These are phyloP conservation scores for Apistogramma diplotaenia DNA, from an alignment of 2,113 vertebrate species.

Conservation along the genomic window DNA sequence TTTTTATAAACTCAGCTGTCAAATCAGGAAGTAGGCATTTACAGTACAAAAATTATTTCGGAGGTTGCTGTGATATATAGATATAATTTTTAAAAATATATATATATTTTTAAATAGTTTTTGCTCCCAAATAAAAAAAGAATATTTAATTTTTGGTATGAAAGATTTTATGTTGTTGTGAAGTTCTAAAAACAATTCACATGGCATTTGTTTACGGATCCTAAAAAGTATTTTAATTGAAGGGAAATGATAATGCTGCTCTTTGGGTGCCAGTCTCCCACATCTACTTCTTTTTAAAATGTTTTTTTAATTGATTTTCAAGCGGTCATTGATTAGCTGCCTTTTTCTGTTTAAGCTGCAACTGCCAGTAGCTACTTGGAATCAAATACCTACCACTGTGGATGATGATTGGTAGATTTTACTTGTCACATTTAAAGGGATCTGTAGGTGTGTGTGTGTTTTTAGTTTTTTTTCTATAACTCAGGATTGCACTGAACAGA, in stretches of 20 bases:
- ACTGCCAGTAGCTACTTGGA: conserved; percentile 2
- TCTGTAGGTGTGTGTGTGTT: not conserved
- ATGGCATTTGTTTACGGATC: not conserved
- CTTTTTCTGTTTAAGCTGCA: conserved; percentile 1
- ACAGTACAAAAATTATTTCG: not conserved
- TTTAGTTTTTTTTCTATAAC: not conserved
- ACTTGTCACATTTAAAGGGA: conserved; percentile 20
- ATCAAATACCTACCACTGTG: not conserved
- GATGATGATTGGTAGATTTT: not conserved
- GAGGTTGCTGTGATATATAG: not conserved
- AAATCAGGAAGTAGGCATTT: not conserved
- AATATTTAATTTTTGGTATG: not conserved
- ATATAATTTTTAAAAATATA: too few species aligned
- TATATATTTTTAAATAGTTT: not conserved
- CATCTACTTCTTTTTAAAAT: not conserved
- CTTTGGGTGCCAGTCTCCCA: not conserved
- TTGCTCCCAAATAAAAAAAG: not conserved
- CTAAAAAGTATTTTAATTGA: not conserved
- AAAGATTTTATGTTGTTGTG: not conserved
- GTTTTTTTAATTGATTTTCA: not conserved
- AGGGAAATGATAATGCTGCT: not conserved
- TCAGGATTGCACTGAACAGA: conserved; percentile 49
- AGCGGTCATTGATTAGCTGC: not conserved
- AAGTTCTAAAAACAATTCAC: not conserved
- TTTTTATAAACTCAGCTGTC: too few species aligned